Conservation (phyloP, 2,888 invertebrate species). For the Eretmocerus hayati region DNA sequence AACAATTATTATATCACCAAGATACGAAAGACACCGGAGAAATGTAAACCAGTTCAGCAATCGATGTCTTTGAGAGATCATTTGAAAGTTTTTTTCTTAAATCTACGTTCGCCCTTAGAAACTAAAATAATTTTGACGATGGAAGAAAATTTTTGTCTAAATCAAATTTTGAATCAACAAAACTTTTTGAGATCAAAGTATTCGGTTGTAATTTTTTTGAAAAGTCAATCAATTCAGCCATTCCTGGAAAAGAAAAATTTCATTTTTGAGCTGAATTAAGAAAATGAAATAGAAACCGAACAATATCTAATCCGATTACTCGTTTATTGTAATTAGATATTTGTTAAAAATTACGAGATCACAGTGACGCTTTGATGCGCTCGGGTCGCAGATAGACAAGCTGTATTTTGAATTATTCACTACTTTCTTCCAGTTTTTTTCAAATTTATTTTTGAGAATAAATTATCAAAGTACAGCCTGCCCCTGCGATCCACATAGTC, state of each 20-base stretch:
- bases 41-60: slow-evolving; percentile 31
- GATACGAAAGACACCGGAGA: slow-evolving; percentile 28
- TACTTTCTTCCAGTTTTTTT: slow-evolving; percentile 2
- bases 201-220: too few relatives aligned
- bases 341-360: slow-evolving; percentile 47
- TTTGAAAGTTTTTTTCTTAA: slow-evolving; percentile 39
- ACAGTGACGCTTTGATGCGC: slow-evolving; percentile 49
- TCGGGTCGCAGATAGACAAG: slow-evolving; percentile 46
- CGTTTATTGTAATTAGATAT: slow-evolving; percentile 43
- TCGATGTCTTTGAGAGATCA: slow-evolving; percentile 43
- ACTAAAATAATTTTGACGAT: slow-evolving; percentile 25
- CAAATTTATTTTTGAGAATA: slow-evolving; percentile 4
- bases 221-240: too few relatives aligned
- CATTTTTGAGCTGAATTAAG: too few relatives aligned
- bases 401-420: slow-evolving; percentile 26
- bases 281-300: slow-evolving; percentile 31
- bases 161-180: not conserved
- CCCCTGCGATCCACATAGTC: slow-evolving; percentile 47
- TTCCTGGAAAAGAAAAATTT: too few relatives aligned
- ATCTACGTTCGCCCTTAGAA: slow-evolving; percentile 32
- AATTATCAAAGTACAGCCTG: slow-evolving; percentile 36
- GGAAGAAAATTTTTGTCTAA: not conserved
- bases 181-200: not conserved
- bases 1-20: slow-evolving; percentile 6
- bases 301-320: slow-evolving; percentile 44